Evolutionary conservation across 2,888 invertebrate species (phyloP).

Genomic region (Apocheima hispidaria): DNA sequence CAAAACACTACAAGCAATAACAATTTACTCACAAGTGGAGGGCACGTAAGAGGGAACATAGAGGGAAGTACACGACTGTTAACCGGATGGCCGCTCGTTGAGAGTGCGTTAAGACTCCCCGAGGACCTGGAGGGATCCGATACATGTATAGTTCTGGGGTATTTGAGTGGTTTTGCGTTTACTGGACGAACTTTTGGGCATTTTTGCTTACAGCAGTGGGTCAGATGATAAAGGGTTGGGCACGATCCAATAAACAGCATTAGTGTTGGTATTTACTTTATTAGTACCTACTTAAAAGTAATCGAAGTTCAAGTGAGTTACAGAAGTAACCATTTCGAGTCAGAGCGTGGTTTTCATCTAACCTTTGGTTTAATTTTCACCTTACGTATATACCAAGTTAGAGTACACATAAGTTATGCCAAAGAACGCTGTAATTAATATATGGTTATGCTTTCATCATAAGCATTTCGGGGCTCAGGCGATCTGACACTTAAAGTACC

Average conservation of each 20-base stretch:
- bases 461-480: too few relatives aligned
- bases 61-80: constrained; percentile 39
- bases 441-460: too few relatives aligned
- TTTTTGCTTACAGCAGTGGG: constrained; percentile 12
- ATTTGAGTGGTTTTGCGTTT: constrained; percentile 23
- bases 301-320: too few relatives aligned
- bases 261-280: neutral
- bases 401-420: too few relatives aligned
- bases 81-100: constrained; percentile 39
- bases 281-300: neutral
- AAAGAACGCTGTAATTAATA: too few relatives aligned
- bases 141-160: constrained; percentile 37
- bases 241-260: neutral
- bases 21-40: constrained; percentile 43
- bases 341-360: too few relatives aligned
- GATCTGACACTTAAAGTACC: too few relatives aligned
- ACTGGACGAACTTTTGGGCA: constrained; percentile 1
- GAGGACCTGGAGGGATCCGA: constrained; percentile 30
- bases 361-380: too few relatives aligned
- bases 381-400: too few relatives aligned
- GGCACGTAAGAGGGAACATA: constrained; percentile 29
- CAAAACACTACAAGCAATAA: constrained; percentile 46
- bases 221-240: neutral
- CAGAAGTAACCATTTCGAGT: too few relatives aligned
- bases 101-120: constrained; percentile 37